A percentile compares a stretch with the other conserved stretches of the same genome.
These are phyloP conservation scores for Tinea pellionella DNA, from an alignment of 2,888 invertebrate species.

Conservation along the genomic window DNA sequence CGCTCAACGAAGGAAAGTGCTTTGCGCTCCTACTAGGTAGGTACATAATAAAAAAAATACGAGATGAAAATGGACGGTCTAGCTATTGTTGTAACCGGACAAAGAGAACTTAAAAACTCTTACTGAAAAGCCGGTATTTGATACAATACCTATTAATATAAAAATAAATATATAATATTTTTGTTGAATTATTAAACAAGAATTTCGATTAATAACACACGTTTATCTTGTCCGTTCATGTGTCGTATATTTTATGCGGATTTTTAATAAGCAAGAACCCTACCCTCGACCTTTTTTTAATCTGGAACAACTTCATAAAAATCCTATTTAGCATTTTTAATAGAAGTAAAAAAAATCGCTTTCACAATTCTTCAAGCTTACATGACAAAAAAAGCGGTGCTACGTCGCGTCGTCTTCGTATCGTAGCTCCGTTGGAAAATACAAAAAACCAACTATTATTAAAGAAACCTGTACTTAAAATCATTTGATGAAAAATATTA, in stretches of 20 bases:
- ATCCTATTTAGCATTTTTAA: neutral
- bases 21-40: neutral
- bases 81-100: conserved; percentile 7
- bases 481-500: too few relatives aligned
- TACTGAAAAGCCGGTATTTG: neutral
- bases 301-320: conserved; percentile 1
- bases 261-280: neutral
- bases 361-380: conserved; percentile 2
- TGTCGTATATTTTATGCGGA: neutral
- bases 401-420: neutral
- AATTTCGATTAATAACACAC: neutral
- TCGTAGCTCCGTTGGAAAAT: neutral
- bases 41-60: conserved; percentile 6
- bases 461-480: neutral
- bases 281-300: neutral
- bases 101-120: neutral
- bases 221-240: neutral
- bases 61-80: conserved; percentile 13
- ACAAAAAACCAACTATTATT: neutral
- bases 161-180: neutral
- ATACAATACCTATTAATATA: neutral
- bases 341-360: neutral
- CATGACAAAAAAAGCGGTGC: neutral
- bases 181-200: neutral
- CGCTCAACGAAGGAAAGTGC: neutral